Conservation (phyloP, 2,888 invertebrate genomes). For the Lagria hirta region DNA sequence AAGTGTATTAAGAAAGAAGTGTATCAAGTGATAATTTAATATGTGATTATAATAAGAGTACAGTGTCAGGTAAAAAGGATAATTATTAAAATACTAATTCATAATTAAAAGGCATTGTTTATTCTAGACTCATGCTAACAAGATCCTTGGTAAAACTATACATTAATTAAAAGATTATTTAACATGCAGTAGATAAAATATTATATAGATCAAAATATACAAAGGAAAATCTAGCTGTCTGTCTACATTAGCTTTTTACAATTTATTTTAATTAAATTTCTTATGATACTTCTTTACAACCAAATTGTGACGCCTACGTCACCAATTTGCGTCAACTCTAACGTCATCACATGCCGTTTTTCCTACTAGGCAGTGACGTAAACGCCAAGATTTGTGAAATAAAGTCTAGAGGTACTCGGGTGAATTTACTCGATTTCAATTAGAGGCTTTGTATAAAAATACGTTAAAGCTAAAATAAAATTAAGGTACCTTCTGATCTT, state of each 20-base stretch:
- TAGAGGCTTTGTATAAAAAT: conserved; percentile 45
- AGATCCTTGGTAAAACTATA: conserved; percentile 29
- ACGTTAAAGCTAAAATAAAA: conserved; percentile 43
- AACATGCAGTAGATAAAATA: conserved; percentile 21
- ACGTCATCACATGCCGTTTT: too few relatives aligned
- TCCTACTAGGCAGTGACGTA: too few relatives aligned
- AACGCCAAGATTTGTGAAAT: too few relatives aligned
- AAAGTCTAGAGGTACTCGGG: not conserved
- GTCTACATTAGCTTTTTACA: conserved; percentile 21
- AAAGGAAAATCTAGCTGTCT: too few relatives aligned
- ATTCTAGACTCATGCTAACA: conserved; percentile 40
- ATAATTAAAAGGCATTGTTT: conserved; percentile 34
- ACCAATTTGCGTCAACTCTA: too few relatives aligned
- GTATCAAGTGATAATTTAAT: conserved; percentile 27
- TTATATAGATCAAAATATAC: conserved; percentile 21
- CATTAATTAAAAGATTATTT: conserved; percentile 13
- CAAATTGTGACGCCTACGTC: too few relatives aligned
- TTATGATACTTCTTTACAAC: too few relatives aligned
- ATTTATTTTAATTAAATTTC: too few relatives aligned
- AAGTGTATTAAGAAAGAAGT: conserved; percentile 23
- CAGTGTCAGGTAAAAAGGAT: conserved; percentile 27
- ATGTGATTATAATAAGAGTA: too few relatives aligned
- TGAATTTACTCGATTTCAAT: conserved; percentile 33
- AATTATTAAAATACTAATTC: conserved; percentile 32
- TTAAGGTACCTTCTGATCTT: conserved; percentile 52